Conservation (phyloP, 2,888 invertebrate species). For the Endomychus coccineus region DNA sequence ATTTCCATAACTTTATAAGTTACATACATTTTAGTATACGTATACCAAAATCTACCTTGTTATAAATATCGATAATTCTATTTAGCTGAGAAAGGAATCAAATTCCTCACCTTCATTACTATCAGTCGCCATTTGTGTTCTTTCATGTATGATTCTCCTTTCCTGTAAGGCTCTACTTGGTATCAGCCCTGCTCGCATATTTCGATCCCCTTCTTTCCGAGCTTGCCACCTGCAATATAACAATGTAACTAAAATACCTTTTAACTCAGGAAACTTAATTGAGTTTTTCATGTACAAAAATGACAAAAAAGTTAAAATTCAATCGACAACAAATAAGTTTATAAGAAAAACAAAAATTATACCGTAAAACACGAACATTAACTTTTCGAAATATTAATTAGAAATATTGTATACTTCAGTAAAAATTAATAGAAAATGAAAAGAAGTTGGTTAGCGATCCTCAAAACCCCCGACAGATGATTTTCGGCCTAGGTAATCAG, state of each 20-base stretch:
- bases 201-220: slow-evolving; percentile 78
- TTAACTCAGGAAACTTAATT: neutral
- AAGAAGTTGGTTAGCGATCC: too few relatives aligned
- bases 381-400: too few relatives aligned
- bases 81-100: neutral
- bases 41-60: too few relatives aligned
- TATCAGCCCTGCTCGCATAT: slow-evolving; percentile 90
- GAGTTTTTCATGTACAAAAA: neutral
- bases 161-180: slow-evolving; percentile 90
- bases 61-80: too few relatives aligned
- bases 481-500: too few relatives aligned
- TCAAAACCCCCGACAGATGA: too few relatives aligned
- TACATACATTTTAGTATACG: too few relatives aligned
- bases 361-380: too few relatives aligned
- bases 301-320: neutral
- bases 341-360: too few relatives aligned
- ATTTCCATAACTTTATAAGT: too few relatives aligned
- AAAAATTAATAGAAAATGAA: too few relatives aligned
- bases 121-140: slow-evolving; percentile 53
- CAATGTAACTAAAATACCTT: neutral
- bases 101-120: slow-evolving; percentile 53
- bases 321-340: neutral
- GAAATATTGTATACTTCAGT: too few relatives aligned
- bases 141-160: slow-evolving; percentile 73
- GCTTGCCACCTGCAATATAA: slow-evolving; percentile 74